Base-by-base conservation (phyloP, 2,888 invertebrate species). In the Morpho deidamia region DNA sequence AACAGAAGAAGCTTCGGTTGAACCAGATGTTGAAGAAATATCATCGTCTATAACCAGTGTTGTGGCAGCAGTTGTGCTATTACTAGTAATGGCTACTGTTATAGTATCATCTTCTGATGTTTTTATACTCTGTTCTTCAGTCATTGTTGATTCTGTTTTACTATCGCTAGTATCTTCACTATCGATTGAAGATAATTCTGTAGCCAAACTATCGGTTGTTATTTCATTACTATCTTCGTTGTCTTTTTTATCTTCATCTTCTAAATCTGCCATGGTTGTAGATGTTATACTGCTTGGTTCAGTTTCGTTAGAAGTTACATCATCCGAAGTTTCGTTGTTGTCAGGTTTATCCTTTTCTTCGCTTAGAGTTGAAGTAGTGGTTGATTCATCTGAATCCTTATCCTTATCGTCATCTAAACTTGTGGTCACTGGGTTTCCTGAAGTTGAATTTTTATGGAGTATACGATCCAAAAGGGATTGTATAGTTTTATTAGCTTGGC, bases 401-500 rank as follows among this genome's bases (percentile, higher is more conserved):
- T 41, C 32, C 8, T 8, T 40, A 23, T 41, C 23, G 12, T 47
- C 46, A 38, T 47, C 32, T n/a, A 47, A 32, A 33, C 32, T 47
- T 9, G 43, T 12, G 11, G 45, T 54, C 11, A 8, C 41, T 38
- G 46, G 55, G 34, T 34, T 51, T 1, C 9, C 14, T 12, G 9
- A 9, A 42, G 11, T 9, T 11, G 37, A 23, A 23, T 23, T 23
- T 23, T 23, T 23, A 23, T 23, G 23, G 5, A 3, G 3, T 23
- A 23, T 49, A 7, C 53, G 40, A 23, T 47, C 12, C 11, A 44
- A 9, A 41, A 33, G 10, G 3, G 53, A 14, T 34, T 55, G 44
- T 43, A 51, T 33, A 8, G 37, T 35, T 49, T 55, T 39, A 8
- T 58, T 37, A 9, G 33, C 23, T 51, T 55, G 42, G 8, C 56